Conservation (phyloP, 2,113 vertebrate species). For the Gambusia holbrooki region DNA sequence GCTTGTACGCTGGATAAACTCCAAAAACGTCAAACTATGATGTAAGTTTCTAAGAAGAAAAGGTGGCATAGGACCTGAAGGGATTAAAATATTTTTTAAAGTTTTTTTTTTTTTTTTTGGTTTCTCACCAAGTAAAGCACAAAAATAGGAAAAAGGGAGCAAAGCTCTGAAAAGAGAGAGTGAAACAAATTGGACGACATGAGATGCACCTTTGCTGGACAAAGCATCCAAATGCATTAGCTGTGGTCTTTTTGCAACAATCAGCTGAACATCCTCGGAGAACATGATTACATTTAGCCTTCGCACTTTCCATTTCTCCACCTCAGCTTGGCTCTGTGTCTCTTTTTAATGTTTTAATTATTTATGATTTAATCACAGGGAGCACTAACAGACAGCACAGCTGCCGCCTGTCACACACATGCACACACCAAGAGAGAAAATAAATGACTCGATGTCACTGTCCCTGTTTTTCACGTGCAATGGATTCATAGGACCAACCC, state of each 20-base stretch:
- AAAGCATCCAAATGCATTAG: conserved; percentile 23
- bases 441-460: conserved; percentile 34
- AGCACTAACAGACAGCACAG: conserved; percentile 50
- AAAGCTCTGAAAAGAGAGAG: background rate
- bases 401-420: conserved; percentile 47
- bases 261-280: conserved; percentile 45
- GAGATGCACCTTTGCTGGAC: conserved; percentile 13
- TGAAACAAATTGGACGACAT: conserved; percentile 10
- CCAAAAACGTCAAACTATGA: conserved; percentile 33
- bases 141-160: background rate
- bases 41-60: conserved; percentile 28
- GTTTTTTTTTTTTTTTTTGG: conserved; percentile 9
- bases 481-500: conserved; percentile 16
- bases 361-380: conserved; percentile 75
- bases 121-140: background rate
- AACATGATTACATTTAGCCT: conserved; percentile 47
- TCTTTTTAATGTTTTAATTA: conserved; percentile 66
- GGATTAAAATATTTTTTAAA: background rate
- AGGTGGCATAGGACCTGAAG: conserved; percentile 21
- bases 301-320: conserved; percentile 11
- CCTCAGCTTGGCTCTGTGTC: conserved; percentile 30
- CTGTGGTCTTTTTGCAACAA: conserved; percentile 53
- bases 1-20: conserved; percentile 14
- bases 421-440: conserved; percentile 30
- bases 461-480: conserved; percentile 18